Conservation (phyloP, 2,888 invertebrate genomes). For the Lasioglossum leucozonium region DNA sequence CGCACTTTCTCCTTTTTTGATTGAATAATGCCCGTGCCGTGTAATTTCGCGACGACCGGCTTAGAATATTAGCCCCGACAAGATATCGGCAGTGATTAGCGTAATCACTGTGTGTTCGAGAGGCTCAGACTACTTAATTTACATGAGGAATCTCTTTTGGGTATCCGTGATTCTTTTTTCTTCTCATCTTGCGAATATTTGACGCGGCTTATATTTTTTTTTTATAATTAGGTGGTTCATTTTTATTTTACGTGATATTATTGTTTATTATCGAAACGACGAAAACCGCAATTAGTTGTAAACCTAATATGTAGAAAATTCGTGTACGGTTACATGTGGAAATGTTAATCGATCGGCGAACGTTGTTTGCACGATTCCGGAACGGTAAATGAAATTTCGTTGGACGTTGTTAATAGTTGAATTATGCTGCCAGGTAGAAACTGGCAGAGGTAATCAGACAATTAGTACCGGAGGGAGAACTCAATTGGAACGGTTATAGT, state of each 20-base stretch:
- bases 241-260: neutral
- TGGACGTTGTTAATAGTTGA: neutral
- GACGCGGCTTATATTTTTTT: no score
- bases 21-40: slow-evolving; percentile 12
- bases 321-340: neutral
- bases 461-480: slow-evolving; percentile 27
- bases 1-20: neutral
- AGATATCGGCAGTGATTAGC: neutral
- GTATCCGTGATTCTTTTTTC: neutral
- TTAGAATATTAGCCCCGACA: neutral
- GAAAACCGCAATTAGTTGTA: neutral
- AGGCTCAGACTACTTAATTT: neutral
- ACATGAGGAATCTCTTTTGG: neutral
- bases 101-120: neutral
- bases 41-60: neutral
- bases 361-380: neutral
- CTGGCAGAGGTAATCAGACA: slow-evolving; percentile 21
- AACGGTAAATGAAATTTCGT: neutral
- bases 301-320: neutral
- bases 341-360: neutral
- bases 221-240: no score
- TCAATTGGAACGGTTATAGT: slow-evolving; percentile 42
- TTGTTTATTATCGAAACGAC: neutral
- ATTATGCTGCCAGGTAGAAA: neutral
- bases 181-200: neutral